Conservation (phyloP, 1,140 invertebrate genomes). For the Macrocentrus cingulum region DNA sequence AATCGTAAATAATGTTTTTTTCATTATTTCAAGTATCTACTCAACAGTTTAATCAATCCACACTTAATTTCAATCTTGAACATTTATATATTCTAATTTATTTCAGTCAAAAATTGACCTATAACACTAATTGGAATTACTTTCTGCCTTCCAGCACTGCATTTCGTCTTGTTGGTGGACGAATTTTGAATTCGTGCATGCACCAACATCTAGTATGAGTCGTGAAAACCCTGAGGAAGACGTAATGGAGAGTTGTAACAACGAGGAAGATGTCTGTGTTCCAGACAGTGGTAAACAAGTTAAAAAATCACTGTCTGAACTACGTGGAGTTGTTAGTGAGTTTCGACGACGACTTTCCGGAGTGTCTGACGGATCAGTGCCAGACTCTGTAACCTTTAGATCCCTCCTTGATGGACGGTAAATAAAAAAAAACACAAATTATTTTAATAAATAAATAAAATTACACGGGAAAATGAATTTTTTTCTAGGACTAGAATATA, state of each 20-base stretch:
- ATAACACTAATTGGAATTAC: too few species aligned
- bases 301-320: conserved; percentile 73
- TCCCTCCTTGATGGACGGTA: conserved; percentile 69
- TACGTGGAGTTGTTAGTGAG: conserved; percentile 78
- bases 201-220: conserved; percentile 4
- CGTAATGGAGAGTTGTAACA: conserved; percentile 38
- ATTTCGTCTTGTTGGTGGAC: too few species aligned
- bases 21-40: too few species aligned
- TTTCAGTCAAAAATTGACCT: too few species aligned
- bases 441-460: conserved; percentile 1
- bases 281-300: conserved; percentile 26
- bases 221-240: neutral
- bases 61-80: too few species aligned
- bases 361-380: conserved; percentile 73
- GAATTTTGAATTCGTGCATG: neutral
- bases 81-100: too few species aligned
- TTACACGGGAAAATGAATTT: conserved; percentile 1
- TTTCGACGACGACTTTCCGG: conserved; percentile 75
- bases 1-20: too few species aligned
- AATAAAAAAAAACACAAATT: conserved; percentile 3
- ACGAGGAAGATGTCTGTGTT: conserved; percentile 28
- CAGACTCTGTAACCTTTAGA: conserved; percentile 78
- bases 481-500: conserved; percentile 74
- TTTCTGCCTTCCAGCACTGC: too few species aligned
- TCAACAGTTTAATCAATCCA: too few species aligned